Percentiles rank a stretch among this genome's conserved stretches.
These are phyloP conservation scores for Pelodiscus sinensis DNA, from an alignment of 2,113 vertebrate species.

Conservation along the genomic window DNA sequence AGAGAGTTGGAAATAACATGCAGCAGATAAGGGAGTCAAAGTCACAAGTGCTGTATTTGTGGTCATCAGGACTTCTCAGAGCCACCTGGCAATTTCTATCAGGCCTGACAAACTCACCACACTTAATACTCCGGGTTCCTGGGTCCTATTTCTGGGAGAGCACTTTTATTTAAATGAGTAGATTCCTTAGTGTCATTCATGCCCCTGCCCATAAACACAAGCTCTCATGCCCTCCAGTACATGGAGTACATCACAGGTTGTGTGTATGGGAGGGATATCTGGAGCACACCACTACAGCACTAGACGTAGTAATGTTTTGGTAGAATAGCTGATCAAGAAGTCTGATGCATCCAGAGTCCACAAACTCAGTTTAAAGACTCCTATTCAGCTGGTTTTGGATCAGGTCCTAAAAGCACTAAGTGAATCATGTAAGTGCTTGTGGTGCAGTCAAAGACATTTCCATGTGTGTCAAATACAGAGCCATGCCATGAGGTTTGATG, in stretches of 20 bases:
- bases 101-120: background rate
- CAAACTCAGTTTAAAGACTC: background rate
- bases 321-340: background rate
- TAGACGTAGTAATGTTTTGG: background rate
- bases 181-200: background rate
- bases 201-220: accelerated
- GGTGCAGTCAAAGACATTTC: background rate
- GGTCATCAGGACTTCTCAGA: background rate
- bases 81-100: background rate
- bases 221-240: accelerated
- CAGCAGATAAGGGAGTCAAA: background rate
- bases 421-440: background rate
- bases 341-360: background rate
- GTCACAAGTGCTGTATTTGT: background rate
- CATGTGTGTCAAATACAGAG: background rate
- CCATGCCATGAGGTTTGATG: background rate
- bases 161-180: background rate
- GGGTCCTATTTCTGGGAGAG: accelerated
- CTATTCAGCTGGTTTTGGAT: accelerated
- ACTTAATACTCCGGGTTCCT: too few species aligned
- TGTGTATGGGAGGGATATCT: accelerated
- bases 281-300: accelerated
- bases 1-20: background rate
- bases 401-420: background rate
- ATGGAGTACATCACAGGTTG: background rate